Conservation (phyloP, 2,888 invertebrate genomes). For the Leucophenga montana region DNA sequence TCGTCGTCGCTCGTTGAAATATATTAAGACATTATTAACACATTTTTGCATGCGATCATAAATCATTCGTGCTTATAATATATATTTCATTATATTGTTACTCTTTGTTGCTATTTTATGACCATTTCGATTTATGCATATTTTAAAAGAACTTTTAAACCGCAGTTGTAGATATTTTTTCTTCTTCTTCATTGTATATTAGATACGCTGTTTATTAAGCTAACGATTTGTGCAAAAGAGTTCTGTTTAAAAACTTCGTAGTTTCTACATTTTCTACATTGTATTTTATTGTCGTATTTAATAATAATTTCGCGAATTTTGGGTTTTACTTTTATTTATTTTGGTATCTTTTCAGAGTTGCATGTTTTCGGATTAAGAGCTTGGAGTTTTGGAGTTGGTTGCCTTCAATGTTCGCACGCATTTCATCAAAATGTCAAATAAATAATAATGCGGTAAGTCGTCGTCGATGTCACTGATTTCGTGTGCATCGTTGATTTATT, state of each 20-base stretch:
- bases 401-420: constrained; percentile 22
- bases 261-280: too few relatives aligned
- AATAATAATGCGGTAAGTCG: constrained; percentile 27
- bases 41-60: constrained; percentile 19
- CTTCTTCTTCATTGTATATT: not conserved
- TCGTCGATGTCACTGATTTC: too few relatives aligned
- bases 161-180: not conserved
- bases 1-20: not conserved
- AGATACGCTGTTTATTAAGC: not conserved
- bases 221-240: constrained; percentile 3
- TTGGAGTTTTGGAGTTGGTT: constrained; percentile 36
- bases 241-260: not conserved
- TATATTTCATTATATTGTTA: constrained; percentile 11
- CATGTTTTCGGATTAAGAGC: constrained; percentile 9
- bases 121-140: not conserved
- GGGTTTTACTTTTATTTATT: constrained; percentile 22
- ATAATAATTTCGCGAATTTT: too few relatives aligned
- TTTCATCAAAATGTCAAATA: constrained; percentile 64
- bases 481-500: constrained; percentile 14
- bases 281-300: too few relatives aligned
- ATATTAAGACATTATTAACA: constrained; percentile 61
- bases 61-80: constrained; percentile 10
- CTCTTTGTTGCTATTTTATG: constrained; percentile 7
- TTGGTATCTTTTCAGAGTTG: not conserved
- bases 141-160: not conserved